Conservation (phyloP, 1,140 invertebrate species). For the Brevipalpus yothersi region DNA sequence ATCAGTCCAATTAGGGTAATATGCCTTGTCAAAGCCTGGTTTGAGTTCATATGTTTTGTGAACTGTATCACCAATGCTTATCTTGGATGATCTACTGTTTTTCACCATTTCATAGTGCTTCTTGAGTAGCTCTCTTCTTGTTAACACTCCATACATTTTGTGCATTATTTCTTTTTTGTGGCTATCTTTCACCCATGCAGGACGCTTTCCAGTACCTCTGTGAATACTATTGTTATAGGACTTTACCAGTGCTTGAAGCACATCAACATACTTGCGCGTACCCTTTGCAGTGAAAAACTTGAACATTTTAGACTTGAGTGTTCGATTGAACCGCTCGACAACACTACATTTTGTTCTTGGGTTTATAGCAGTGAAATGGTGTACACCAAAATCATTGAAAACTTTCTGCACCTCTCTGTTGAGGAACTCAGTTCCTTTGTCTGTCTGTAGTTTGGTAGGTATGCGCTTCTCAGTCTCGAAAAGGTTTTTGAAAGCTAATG, state of each 20-base stretch:
- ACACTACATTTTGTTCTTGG: conserved; percentile 21
- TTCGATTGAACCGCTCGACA: conserved; percentile 23
- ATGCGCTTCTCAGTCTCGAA: not conserved
- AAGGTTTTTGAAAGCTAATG: conserved; percentile 9
- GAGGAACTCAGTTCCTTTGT: too few relatives aligned
- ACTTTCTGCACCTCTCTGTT: too few relatives aligned
- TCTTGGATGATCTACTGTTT: too few relatives aligned
- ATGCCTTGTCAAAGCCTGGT: too few relatives aligned
- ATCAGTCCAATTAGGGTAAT: too few relatives aligned
- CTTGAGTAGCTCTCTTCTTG: not conserved
- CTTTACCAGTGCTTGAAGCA: conserved; percentile 17
- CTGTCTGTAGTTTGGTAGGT: too few relatives aligned
- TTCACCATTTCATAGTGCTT: too few relatives aligned
- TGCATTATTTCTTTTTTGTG: not conserved
- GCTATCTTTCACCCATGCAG: conserved; percentile 18
- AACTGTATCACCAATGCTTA: too few relatives aligned
- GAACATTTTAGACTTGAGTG: conserved; percentile 22
- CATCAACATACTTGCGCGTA: conserved; percentile 20
- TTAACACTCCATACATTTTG: not conserved
- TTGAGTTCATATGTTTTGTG: too few relatives aligned
- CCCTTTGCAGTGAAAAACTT: conserved; percentile 22
- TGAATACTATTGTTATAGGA: conserved; percentile 22
- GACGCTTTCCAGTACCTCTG: conserved; percentile 20
- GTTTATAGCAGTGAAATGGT: conserved; percentile 20
- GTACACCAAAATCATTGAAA: too few relatives aligned